phyloP scores from a whole-genome alignment of 2,113 vertebrate genomes.

The Leptosomus discolor region DNA sequence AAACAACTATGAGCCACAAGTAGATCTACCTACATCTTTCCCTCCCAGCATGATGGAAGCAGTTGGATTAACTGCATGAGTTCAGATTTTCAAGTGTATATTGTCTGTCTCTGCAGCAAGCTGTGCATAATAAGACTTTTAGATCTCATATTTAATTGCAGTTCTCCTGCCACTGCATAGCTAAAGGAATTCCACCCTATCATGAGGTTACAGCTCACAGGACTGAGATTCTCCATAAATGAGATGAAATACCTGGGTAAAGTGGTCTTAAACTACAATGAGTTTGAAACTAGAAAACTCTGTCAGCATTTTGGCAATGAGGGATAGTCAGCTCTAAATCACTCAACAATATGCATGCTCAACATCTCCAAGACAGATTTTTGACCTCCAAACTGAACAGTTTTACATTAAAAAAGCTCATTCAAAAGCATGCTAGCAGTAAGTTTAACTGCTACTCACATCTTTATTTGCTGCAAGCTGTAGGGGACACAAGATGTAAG shows the following conservation, averaged over 20 bases:
- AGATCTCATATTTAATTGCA: background rate
- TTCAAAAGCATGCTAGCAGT: background rate
- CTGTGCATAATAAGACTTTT: background rate
- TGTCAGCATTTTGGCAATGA: background rate
- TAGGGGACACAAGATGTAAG: background rate
- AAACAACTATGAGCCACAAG: background rate
- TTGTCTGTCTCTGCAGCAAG: background rate
- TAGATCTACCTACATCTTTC: background rate
- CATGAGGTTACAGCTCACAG: background rate
- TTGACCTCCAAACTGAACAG: background rate
- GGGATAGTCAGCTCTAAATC: background rate
- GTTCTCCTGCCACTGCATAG: background rate
- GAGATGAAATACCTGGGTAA: background rate
- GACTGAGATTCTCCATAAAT: background rate
- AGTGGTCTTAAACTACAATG: background rate
- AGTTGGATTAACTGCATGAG: background rate
- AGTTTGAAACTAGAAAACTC: background rate
- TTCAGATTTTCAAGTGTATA: background rate
- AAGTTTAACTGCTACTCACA: background rate
- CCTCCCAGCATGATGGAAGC: background rate
- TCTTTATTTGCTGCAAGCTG: background rate
- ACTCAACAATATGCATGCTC: background rate
- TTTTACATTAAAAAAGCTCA: background rate
- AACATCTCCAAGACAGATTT: background rate
- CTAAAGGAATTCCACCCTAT: background rate